These are phyloP conservation scores for Brachionus sp. DNA, from an alignment of 1,140 invertebrate genomes.

Conservation along the genomic window DNA sequence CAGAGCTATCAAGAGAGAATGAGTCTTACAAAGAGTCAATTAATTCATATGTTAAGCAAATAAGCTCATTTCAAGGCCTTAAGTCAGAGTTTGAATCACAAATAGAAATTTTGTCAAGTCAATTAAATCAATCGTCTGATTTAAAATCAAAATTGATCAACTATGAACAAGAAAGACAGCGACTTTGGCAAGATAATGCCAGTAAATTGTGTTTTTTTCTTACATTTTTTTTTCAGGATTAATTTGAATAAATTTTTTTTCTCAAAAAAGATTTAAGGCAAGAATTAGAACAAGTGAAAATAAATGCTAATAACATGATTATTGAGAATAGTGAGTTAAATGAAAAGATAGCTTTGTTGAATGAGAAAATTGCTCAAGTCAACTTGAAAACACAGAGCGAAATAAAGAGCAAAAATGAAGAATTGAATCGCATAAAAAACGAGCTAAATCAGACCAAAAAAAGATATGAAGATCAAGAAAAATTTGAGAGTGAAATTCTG, in stretches of 20 bases:
- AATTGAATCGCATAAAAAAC: neutral
- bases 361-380: neutral
- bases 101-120: neutral
- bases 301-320: neutral
- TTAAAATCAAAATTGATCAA: neutral
- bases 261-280: neutral
- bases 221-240: no score
- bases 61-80: neutral
- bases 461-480: constrained; percentile 19
- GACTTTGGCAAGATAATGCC: neutral
- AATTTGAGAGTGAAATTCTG: constrained; percentile 40
- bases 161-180: neutral
- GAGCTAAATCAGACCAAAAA: constrained; percentile 1
- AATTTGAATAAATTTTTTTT: neutral
- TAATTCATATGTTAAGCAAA: neutral
- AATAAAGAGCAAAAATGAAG: neutral
- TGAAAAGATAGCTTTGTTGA: neutral
- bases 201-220: neutral
- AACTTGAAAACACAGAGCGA: neutral
- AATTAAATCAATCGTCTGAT: neutral
- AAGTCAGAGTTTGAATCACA: neutral
- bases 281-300: neutral
- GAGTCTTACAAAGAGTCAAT: constrained; percentile 4
- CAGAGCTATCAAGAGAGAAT: neutral
- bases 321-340: constrained; percentile 27